These are phyloP conservation scores for Ophion obscuratus DNA, from an alignment of 2,888 invertebrate genomes.

Conservation along the genomic window DNA sequence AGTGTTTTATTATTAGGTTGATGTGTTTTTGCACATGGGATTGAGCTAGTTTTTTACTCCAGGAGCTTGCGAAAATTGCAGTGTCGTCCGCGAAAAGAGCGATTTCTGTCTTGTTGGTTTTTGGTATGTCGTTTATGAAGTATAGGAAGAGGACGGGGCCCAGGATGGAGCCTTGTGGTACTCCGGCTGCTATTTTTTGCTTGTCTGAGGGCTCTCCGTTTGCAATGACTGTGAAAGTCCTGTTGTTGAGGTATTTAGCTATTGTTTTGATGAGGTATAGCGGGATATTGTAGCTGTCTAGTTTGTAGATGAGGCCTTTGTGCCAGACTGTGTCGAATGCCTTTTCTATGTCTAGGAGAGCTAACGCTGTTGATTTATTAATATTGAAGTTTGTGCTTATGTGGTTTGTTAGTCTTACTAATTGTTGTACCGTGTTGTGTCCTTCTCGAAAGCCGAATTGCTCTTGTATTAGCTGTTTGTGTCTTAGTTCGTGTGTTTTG, in stretches of 20 bases:
- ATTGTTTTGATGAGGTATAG: slow-evolving; percentile 3
- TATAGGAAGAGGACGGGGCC: slow-evolving; percentile 64
- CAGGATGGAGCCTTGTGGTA: slow-evolving; percentile 72
- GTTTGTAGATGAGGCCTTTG: slow-evolving; percentile 67
- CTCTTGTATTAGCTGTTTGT: slow-evolving; percentile 59
- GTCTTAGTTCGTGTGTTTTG: slow-evolving; percentile 44
- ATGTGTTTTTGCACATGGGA: slow-evolving; percentile 6
- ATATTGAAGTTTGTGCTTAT: slow-evolving; percentile 67
- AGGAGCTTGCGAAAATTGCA: slow-evolving; percentile 55
- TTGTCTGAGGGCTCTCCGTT: slow-evolving; percentile 54
- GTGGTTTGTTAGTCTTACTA: slow-evolving; percentile 66
- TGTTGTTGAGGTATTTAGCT: slow-evolving; percentile 66
- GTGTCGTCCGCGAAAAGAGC: slow-evolving; percentile 71
- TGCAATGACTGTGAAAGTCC: slow-evolving; percentile 66
- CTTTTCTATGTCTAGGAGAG: neutral
- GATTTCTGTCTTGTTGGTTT: slow-evolving; percentile 45
- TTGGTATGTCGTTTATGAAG: slow-evolving; percentile 67
- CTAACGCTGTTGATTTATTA: slow-evolving; percentile 62
- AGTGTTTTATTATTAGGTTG: neutral
- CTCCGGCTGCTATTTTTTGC: slow-evolving; percentile 70
- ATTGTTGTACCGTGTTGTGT: slow-evolving; percentile 70
- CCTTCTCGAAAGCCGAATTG: slow-evolving; percentile 71
- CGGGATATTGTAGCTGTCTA: slow-evolving; percentile 31
- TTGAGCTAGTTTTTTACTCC: slow-evolving; percentile 4
- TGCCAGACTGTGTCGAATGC: neutral